These are phyloP conservation scores for Zoanthus gigantus DNA, from an alignment of 92 coral and sea anemone species.

Conservation along the genomic window DNA sequence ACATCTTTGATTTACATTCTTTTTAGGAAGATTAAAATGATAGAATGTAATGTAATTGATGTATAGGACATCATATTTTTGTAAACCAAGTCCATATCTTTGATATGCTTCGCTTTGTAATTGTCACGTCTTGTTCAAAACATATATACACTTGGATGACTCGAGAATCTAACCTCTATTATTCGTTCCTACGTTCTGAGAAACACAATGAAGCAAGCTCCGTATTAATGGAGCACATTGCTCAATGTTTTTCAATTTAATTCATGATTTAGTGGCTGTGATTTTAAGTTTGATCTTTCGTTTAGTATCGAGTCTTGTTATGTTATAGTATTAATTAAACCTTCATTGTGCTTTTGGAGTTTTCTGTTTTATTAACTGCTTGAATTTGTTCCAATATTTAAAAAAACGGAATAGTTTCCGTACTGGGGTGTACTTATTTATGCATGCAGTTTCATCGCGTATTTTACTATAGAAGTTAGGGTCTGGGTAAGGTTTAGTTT, in stretches of 20 bases:
- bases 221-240: background rate
- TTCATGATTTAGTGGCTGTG: too few relatives aligned
- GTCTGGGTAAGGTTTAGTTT: too few relatives aligned
- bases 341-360: too few relatives aligned
- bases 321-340: too few relatives aligned
- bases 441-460: too few relatives aligned
- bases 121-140: background rate
- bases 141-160: background rate
- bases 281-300: too few relatives aligned
- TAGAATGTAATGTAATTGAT: conserved; percentile 23
- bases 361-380: too few relatives aligned
- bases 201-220: background rate
- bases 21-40: background rate
- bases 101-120: background rate
- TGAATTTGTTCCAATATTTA: too few relatives aligned
- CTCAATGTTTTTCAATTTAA: background rate
- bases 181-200: background rate
- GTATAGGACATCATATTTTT: background rate
- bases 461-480: too few relatives aligned
- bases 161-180: background rate
- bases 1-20: conserved; percentile 55
- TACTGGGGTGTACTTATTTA: too few relatives aligned
- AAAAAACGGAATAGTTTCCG: too few relatives aligned
- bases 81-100: background rate
- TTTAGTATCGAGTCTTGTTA: too few relatives aligned